Base-by-base conservation (phyloP, 2,113 vertebrate species). In the Candoia aspera region DNA sequence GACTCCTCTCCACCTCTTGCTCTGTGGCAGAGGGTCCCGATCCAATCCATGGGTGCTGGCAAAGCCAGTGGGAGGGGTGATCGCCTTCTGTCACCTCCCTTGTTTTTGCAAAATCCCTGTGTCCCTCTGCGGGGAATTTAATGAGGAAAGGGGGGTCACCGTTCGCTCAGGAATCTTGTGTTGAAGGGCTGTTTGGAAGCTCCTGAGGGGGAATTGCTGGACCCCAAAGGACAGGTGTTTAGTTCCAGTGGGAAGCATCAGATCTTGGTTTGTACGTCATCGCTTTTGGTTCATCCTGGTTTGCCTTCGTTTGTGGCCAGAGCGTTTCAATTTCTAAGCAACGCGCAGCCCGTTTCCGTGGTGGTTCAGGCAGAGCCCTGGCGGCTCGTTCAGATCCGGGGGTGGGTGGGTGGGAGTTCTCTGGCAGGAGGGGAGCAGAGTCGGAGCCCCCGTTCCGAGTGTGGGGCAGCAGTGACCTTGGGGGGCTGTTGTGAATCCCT, bases 151-250 rank as follows among this genome's bases (percentile, higher is more conserved):
- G 59, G 10, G 9, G 3, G 33, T 42, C 4, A 57, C 23, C 33
- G 92, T 85, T 88, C 19, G 92, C 92, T 93, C 92, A 93, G 92
- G 92, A 93, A 93, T 91, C 92, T 85, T n/a, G 84, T 11, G 73
- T 4, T 21, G 92, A 88, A 88, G 89, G 92, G 92, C 86, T 91
- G 79, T 19, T 46, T 49, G 92, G 88, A 55, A 83, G 57, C n/a
- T 92, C 85, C 57, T 4, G 46, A 29, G 59, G 57, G 53, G 68
- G 83, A 2, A 2, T 5, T 1, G 62, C 8, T 53, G 1, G 24
- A n/a, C 83, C 21, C 23, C 19, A 4, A 13, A n/a, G 57, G 87
- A 26, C 42, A 17, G 55, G 53, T 2, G 49, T 21, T 59, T 42
- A 23, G 64, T 59, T 23, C 46, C 83, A 85, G 58, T 33, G 21